Percentiles rank a stretch among this genome's conserved stretches.
These are phyloP conservation scores for Tipula lateralis DNA, from an alignment of 2,888 invertebrate species.

Conservation along the genomic window DNA sequence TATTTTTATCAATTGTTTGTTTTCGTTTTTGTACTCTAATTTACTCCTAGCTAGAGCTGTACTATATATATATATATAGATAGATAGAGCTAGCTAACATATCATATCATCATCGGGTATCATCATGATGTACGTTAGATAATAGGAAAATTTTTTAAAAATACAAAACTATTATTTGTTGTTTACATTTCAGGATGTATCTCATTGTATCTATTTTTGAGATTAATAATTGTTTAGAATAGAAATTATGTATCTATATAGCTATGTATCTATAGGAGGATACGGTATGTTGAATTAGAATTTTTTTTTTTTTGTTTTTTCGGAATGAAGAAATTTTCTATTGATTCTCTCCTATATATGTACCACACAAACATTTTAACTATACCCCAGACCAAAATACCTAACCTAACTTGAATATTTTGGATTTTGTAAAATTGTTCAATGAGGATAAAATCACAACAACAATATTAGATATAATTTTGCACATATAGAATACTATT, in stretches of 20 bases:
- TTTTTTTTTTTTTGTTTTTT: too few species aligned
- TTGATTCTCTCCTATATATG: background rate
- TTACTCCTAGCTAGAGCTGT: background rate
- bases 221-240: background rate
- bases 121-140: background rate
- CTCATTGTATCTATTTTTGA: background rate
- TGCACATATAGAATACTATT: background rate
- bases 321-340: background rate
- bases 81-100: background rate
- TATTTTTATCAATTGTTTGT: constrained; percentile 11
- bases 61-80: background rate
- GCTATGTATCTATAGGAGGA: background rate
- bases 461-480: background rate
- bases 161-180: constrained; percentile 19
- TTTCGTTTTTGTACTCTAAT: background rate
- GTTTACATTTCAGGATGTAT: background rate
- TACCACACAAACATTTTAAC: background rate
- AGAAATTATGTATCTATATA: background rate
- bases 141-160: background rate
- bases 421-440: background rate
- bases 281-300: constrained; percentile 11
- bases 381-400: background rate
- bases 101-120: constrained; percentile 1
- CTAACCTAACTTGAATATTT: background rate
- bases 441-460: background rate